Evolutionary conservation across 35 echinoderm and acorn worm genomes (phyloP), one percentile per base, ranked within the genome.

Genomic region (Strongylocentrotus purpuratus): DNA sequence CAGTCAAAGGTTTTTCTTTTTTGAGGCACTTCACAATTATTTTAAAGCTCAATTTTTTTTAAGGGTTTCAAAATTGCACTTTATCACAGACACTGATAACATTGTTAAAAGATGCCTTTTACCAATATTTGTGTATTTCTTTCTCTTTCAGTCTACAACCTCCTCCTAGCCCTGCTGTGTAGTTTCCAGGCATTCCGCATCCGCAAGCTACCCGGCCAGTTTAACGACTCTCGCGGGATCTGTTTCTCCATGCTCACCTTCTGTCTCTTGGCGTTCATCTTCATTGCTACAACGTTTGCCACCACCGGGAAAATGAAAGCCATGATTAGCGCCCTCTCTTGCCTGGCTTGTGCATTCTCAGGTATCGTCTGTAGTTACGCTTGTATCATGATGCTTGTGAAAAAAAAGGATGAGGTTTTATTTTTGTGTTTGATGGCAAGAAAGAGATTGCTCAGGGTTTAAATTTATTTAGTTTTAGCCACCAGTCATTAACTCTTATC

Each of bases 141-240:
- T 95, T 85, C 46, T 9, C 32, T 33, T 92, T 33, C 95, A 99
- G 98, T 96, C 46, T 99, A 97, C 88, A 97, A 97, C 59, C 91
- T 97, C 31, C 45, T 97, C 0, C 95, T 99, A 2, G 98, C 97
- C 12, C 94, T 97, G 65, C 91, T 97, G 12, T 99, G 98, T 94
- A 95, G 95, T 50, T 99, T 97, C 95, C 96, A 97, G 61, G 98
- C 98, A 71, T 99, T 99, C 94, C 94, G 98, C n/a, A 99, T 96
- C n/a, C 96, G 98, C 4, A 97, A 99, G 85, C 96, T 99, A 32
- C 98, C 98, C 0, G 98, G 98, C 31, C 98, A 97, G 94, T 99
- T 99, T 94, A 99, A 99, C 92, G 98, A 99, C 91, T 99, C 98
- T 9, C 95, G 93, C 45, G 95, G 95, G 59, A 99, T 99, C 31